Base-by-base conservation (phyloP, 1,140 invertebrate species). In the Pantala flavescens region DNA sequence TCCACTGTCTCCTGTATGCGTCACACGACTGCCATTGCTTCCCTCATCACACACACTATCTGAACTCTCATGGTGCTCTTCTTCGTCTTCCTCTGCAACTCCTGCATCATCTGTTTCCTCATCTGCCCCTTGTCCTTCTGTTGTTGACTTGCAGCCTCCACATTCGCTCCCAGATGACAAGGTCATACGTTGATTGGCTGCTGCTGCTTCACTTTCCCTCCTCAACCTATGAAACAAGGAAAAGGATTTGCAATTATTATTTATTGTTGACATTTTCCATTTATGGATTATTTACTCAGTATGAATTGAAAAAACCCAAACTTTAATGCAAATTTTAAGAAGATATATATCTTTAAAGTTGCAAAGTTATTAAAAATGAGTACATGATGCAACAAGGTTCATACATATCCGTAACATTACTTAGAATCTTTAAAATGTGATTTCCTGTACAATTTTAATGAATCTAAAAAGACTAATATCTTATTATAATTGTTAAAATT, bases 1-100 rank as follows among this genome's bases (percentile, higher is more conserved):
- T 76, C 89, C 84, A 14, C 90, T 88, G 75, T 77, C 78, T 11
- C 76, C 82, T 75, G 76, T 78, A 77, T 7, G 74, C 74, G 72
- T 77, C 75, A 16, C 72, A 77, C 71, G 78, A 76, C 76, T 86
- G 84, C 21, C n/a, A 36, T 36, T 36, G 75, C 24, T 74, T 43
- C 76, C 71, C 43, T 23, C 71, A 63, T n/a, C 70, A 24, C 36
- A 23, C 63, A 71, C 14, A 70, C 55, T 49, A 24, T 73, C 49
- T 21, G 36, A 24, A 36, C 71, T 43, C 23, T 42, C 28, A 49
- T 73, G 23, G 72, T 43, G 71, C 73, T 80, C 81, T 75, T 79
- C 80, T 77, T 80, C 81, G 55, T 80, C 79, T 77, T 80, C 81
- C 49, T 80, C 79, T 63, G 49, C 49, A 16, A 63, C 49, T 16